These are phyloP conservation scores for Dicerorhinus sumatrensis DNA, from an alignment of 2,113 vertebrate species.

Conservation along the genomic window DNA sequence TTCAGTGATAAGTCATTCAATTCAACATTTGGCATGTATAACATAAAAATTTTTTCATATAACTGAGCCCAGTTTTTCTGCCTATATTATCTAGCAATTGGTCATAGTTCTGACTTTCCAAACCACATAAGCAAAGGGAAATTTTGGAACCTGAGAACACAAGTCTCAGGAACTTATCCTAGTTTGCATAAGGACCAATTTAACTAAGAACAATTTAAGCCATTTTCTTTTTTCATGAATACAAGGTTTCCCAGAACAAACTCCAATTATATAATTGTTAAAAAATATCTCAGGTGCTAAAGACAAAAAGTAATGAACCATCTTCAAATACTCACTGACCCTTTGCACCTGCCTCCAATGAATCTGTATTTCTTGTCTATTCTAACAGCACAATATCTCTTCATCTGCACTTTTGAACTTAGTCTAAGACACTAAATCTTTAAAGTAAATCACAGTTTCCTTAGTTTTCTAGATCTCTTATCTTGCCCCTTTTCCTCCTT, in stretches of 20 bases:
- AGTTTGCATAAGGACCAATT: background rate
- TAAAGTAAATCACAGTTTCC: background rate
- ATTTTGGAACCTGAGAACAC: background rate
- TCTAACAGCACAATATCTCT: background rate
- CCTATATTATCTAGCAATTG: background rate
- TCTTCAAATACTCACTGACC: background rate
- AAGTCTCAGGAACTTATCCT: background rate
- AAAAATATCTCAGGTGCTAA: background rate
- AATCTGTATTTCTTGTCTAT: background rate
- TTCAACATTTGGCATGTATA: background rate
- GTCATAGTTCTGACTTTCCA: background rate
- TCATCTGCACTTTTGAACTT: background rate
- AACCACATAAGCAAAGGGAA: background rate
- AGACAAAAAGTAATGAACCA: background rate
- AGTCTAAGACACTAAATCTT: background rate
- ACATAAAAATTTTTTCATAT: background rate
- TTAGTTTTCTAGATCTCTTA: background rate
- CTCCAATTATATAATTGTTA: background rate
- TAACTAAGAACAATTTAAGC: background rate
- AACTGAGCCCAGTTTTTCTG: background rate
- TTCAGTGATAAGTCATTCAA: background rate
- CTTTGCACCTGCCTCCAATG: background rate
- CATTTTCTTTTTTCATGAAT: background rate
- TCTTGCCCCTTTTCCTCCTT: background rate
- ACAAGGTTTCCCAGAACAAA: background rate